Evolutionary conservation across 2,888 invertebrate genomes (phyloP), one percentile per base, ranked within the genome.

Genomic region (Eupithecia vulgata): DNA sequence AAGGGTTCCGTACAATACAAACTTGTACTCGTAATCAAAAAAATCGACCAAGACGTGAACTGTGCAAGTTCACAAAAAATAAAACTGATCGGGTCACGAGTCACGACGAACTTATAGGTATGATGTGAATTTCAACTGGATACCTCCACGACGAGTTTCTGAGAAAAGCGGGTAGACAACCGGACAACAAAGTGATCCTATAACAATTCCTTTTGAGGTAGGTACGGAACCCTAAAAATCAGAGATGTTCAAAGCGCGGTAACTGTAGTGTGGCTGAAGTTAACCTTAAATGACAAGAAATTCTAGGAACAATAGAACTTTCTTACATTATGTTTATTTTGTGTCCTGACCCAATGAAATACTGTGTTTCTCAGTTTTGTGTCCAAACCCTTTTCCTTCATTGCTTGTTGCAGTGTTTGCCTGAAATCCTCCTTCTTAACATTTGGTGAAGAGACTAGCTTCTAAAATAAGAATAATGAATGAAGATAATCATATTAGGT

Each of bases 321-420:
- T 10, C 92, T 89, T 84, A 94, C 94, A 78, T 87, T 92, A 80
- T 92, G 90, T 83, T 94, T 94, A 80, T 84, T 91, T 75, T 94
- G 94, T 70, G 92, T 90, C 74, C 97, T 96, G 78, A 97, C 95
- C 96, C 97, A 97, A 88, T 97, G 97, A 90, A 96, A 98, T 67
- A 98, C 96, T 74, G 97, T 97, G 85, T 98, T 98, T 80, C 97
- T 95, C 74, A 98, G 95, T 87, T 97, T 97, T 6, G 97, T 97
- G 85, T 98, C 98, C 82, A 98, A 93, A 6, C 97, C 97, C 76
- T 96, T 96, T 76, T 95, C 95, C 88, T 96, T 97, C 91, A 98
- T 96, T 37, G 97, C 96, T 80, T 96, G 96, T 79, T 97, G 95
- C 76, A 98, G 91, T 0, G 97, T 96, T 79, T 95, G 96, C 87